phyloP scores from a whole-genome alignment of 2,888 invertebrate species.

The Apamea crenata region DNA sequence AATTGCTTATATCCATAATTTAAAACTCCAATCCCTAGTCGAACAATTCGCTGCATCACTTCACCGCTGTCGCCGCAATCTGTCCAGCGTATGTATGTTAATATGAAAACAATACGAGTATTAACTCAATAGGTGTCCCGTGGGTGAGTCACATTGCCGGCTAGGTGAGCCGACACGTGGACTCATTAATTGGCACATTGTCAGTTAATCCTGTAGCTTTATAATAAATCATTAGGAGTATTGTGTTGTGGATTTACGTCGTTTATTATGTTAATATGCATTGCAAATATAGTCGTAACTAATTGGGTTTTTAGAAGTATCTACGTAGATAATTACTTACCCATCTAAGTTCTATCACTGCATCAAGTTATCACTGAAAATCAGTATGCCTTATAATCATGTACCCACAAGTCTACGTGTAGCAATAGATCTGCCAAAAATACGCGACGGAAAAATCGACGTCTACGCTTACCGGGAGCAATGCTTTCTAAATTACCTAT shows the following conservation, averaged over 20 bases:
- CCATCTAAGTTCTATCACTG: background rate
- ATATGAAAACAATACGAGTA: conserved; percentile 54
- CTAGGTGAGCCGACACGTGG: conserved; percentile 59
- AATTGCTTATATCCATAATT: background rate
- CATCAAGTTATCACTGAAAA: background rate
- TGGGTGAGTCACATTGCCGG: conserved; percentile 61
- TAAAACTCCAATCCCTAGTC: background rate
- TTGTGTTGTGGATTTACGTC: background rate
- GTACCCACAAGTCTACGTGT: background rate
- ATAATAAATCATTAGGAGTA: conserved; percentile 25
- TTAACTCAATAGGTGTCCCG: conserved; percentile 43
- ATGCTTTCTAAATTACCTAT: no score
- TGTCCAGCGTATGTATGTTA: conserved; percentile 18
- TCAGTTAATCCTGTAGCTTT: conserved; percentile 46
- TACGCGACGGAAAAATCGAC: background rate
- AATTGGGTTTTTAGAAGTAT: background rate
- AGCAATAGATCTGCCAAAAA: background rate
- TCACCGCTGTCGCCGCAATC: conserved; percentile 39
- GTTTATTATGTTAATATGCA: background rate
- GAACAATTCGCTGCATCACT: conserved; percentile 26
- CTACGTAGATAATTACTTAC: background rate
- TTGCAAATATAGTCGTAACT: background rate
- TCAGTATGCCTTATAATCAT: background rate
- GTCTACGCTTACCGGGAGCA: no score
- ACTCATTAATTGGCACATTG: conserved; percentile 55